Conservation (phyloP, 2,113 vertebrate species). For the Callocephalon fimbriatum region DNA sequence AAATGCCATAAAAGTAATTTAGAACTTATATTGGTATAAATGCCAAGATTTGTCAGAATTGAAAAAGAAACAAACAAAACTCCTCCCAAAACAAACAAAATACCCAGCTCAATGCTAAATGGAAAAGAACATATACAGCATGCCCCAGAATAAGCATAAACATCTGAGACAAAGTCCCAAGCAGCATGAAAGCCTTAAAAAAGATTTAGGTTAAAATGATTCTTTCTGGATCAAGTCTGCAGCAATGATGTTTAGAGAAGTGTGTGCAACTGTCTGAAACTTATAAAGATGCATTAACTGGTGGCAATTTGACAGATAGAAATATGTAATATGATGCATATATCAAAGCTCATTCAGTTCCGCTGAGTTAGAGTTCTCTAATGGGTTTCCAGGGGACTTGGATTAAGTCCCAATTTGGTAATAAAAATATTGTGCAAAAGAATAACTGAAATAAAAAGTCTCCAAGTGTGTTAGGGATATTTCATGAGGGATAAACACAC, state of each 20-base stretch:
- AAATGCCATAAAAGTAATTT: not conserved
- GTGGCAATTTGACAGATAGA: not conserved
- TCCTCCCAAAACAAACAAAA: not conserved
- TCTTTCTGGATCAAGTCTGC: not conserved
- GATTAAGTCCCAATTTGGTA: not conserved
- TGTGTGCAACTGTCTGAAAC: not conserved
- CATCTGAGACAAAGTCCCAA: not conserved
- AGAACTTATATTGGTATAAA: not conserved
- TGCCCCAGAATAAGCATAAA: not conserved
- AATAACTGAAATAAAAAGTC: not conserved
- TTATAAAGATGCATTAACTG: not conserved
- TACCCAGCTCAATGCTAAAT: not conserved
- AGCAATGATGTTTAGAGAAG: not conserved
- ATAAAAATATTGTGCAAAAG: not conserved
- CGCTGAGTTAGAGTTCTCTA: not conserved
- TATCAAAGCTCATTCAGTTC: slow-evolving; percentile 35
- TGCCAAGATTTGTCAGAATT: not conserved
- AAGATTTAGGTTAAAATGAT: not conserved
- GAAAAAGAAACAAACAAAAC: not conserved
- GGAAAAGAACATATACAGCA: not conserved
- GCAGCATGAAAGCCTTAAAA: not conserved
- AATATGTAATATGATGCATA: not conserved
- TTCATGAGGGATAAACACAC: not conserved
- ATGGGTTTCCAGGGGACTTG: slow-evolving; percentile 41
- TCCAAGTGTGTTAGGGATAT: not conserved